Evolutionary conservation across 2,113 vertebrate species (phyloP), one percentile per base, ranked within the genome.

Genomic region (Ptilorrhoa leucosticta): DNA sequence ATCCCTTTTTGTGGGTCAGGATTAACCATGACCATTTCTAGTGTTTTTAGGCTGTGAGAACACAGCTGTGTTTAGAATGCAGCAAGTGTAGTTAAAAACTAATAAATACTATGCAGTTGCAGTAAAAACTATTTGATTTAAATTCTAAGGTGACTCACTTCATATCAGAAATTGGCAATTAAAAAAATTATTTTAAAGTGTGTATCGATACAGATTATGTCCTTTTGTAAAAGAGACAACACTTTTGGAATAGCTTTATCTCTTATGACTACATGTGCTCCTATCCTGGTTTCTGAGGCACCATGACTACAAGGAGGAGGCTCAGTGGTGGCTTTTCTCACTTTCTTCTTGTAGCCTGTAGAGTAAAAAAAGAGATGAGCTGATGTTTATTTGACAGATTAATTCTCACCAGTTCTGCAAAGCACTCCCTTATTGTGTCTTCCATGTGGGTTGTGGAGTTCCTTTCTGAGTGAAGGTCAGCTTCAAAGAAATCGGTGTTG

Each of bases 361-460:
- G 18, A 69, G 10, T 56, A 4, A 61, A 83, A 87, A 68, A 71
- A 82, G 14, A 85, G n/a, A n/a, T 51, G 27, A 84, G 21, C 37
- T 88, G 40, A 27, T 64, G 35, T 93, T 77, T 89, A 33, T 92
- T 86, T 83, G 39, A 33, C 75, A 80, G 75, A 69, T 85, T 79
- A 72, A 80, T 79, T 90, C 68, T 90, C 47, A 90, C 42, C 40
- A 42, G 42, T 72, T 96, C 71, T 95, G 63, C 71, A 58, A 66
- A 83, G n/a, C 28, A 18, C 21, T 45, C 15, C 11, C 39, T 39
- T 65, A 8, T 31, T 45, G 8, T 61, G 7, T 50, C 39, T 88
- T 85, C 71, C 23, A 1, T 54, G 50, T 54, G 28, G 51, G n/a
- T 21, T 71, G 13, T 68, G 26, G 19, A 15, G n/a, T 42, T 94